Evolutionary conservation across 2,888 invertebrate species (phyloP).

Genomic region (Oscheius myriophilus): DNA sequence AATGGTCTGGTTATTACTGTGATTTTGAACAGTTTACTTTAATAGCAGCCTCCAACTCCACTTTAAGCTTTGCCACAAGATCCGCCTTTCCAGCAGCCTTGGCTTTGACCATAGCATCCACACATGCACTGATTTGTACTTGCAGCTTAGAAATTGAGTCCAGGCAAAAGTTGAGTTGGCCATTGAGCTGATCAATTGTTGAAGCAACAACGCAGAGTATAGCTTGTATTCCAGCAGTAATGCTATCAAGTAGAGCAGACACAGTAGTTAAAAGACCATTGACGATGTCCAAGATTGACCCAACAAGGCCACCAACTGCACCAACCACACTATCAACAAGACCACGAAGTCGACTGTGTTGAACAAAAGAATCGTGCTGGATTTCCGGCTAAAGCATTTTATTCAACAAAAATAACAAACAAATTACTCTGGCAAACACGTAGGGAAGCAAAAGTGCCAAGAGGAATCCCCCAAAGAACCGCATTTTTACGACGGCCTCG

Average conservation of each 20-base stretch:
- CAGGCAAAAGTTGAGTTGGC: constrained; percentile 12
- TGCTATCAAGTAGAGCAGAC: background rate
- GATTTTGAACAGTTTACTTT: background rate
- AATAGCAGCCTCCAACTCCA: constrained; percentile 8
- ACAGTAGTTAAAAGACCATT: constrained; percentile 1
- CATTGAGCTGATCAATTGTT: constrained; percentile 6
- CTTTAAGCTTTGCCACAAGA: constrained; percentile 2
- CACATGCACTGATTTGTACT: constrained; percentile 9
- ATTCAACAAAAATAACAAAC: too few species aligned
- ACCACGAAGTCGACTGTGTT: too few species aligned
- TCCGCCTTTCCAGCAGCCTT: constrained; percentile 1
- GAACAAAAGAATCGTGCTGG: too few species aligned
- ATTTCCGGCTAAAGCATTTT: too few species aligned
- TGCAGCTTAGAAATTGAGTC: background rate
- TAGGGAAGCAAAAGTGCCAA: too few species aligned
- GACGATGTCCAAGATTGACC: background rate
- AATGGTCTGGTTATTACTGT: background rate
- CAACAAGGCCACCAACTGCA: constrained; percentile 4
- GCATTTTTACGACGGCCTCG: too few species aligned
- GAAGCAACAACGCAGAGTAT: constrained; percentile 6
- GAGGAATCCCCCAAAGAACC: too few species aligned
- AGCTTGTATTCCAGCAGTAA: constrained; percentile 5
- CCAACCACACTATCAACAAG: too few species aligned
- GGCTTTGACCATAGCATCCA: constrained; percentile 1
- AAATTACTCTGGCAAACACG: too few species aligned